These are phyloP conservation scores for Lepidothrix coronata DNA, from an alignment of 2,113 vertebrate species.

Conservation along the genomic window DNA sequence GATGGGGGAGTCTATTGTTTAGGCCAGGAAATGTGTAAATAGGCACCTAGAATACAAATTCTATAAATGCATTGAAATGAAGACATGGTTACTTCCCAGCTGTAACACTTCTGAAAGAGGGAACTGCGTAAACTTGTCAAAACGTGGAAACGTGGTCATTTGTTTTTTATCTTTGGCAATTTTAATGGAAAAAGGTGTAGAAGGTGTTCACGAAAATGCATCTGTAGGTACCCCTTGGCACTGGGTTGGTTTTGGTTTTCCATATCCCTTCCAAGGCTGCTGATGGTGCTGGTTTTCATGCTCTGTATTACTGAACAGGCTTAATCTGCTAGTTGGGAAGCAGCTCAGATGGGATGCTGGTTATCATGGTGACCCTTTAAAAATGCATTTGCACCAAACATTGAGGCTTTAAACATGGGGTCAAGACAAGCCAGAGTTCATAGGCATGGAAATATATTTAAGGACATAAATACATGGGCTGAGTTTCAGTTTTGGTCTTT, in stretches of 20 bases:
- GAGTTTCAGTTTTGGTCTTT: not conserved
- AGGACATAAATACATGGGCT: not conserved
- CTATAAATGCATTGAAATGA: slow-evolving; percentile 36
- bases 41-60: slow-evolving; percentile 46
- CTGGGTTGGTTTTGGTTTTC: slow-evolving; percentile 35
- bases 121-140: slow-evolving; percentile 13
- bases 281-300: slow-evolving; percentile 18
- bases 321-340: not conserved
- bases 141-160: slow-evolving; percentile 1
- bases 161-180: slow-evolving; percentile 40
- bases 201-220: not conserved
- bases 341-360: not conserved
- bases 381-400: not conserved
- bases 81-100: slow-evolving; percentile 71
- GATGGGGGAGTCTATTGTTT: slow-evolving; percentile 45
- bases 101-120: slow-evolving; percentile 45
- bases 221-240: not conserved
- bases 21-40: slow-evolving; percentile 68
- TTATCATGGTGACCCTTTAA: not conserved
- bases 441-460: not conserved
- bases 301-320: rapidly evolving
- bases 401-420: not conserved
- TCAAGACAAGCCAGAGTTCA: not conserved
- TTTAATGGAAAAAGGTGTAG: slow-evolving; percentile 17
- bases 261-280: not conserved